Conservation (phyloP, 1,140 invertebrate genomes). For the Himalopsyche phryganea region DNA sequence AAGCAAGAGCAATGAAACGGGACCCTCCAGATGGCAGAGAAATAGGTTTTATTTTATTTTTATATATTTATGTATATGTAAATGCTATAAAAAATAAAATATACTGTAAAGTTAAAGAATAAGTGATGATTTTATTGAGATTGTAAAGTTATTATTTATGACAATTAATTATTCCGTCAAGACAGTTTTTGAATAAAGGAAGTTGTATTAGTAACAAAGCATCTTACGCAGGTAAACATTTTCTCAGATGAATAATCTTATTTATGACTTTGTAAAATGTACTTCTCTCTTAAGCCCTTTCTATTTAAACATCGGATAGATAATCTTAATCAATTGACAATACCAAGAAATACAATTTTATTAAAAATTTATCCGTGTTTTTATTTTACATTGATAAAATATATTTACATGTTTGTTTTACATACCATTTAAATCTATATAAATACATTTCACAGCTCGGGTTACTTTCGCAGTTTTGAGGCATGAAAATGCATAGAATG, state of each 20-base stretch:
- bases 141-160: constrained; percentile 35
- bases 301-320: constrained; percentile 26
- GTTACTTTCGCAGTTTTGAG: no score
- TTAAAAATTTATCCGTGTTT: constrained; percentile 8
- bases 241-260: constrained; percentile 1
- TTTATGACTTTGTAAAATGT: constrained; percentile 22
- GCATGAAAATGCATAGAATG: no score
- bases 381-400: not conserved
- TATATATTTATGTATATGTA: constrained; percentile 36
- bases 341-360: constrained; percentile 33
- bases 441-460: no score
- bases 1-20: constrained; percentile 37
- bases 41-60: constrained; percentile 34
- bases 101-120: constrained; percentile 27
- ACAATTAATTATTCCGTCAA: constrained; percentile 23
- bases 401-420: not conserved
- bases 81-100: constrained; percentile 35
- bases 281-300: constrained; percentile 20
- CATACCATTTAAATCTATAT: constrained; percentile 1
- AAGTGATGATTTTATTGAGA: constrained; percentile 33
- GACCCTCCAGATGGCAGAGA: not conserved
- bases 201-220: constrained; percentile 2
- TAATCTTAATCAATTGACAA: constrained; percentile 34
- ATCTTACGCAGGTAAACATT: not conserved
- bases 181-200: constrained; percentile 1